Base-by-base conservation (phyloP, 1,140 invertebrate species). In the Pinna nobilis region DNA sequence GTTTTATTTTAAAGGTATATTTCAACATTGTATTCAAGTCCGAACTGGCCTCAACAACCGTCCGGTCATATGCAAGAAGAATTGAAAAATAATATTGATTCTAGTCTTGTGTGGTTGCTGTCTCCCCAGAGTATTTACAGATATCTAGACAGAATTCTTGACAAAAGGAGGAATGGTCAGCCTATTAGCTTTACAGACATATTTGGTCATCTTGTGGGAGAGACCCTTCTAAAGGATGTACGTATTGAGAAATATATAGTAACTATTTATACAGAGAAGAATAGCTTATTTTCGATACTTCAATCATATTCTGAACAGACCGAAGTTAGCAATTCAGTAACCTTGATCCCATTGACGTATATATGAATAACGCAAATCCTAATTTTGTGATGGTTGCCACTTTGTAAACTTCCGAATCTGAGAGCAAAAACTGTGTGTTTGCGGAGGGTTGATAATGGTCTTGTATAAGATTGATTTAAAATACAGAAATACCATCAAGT, bases 171-270 rank as follows among this genome's bases (percentile, higher is more conserved):
- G 37, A 78, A 79, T 41, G 90, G 90, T 1, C 90, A 91, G 53
- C 90, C 90, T 32, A 85, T 91, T 35, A 89, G 88, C 68, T 90
- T 91, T 72, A 91, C 90, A 0, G 90, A 91, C 76, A 89, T 91
- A 60, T 91, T 91, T 79, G 90, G 90, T 15, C 86, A 90, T 71
- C 80, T 91, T 53, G 84, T 91, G 18, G 90, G 90, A 50, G 89
- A 90, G 76, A 90, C 89, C 9, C 77, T 91, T 11, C 66, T 91
- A 0, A 87, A 84, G 80, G 85, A 82, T 55, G 90, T 90, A 87
- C 83, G 86, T 76, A n/a, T 11, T 11, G n/a, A 44, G 9, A 44
- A 44, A 44, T 44, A n/a, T 44, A 11, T 9, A 44, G n/a, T 9
- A 44, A 44, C 39, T 44, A 44, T n/a, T 11, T 44, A n/a, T 44